Conservation (phyloP, 2,797 vertebrate species). For the Chelon auratus region DNA sequence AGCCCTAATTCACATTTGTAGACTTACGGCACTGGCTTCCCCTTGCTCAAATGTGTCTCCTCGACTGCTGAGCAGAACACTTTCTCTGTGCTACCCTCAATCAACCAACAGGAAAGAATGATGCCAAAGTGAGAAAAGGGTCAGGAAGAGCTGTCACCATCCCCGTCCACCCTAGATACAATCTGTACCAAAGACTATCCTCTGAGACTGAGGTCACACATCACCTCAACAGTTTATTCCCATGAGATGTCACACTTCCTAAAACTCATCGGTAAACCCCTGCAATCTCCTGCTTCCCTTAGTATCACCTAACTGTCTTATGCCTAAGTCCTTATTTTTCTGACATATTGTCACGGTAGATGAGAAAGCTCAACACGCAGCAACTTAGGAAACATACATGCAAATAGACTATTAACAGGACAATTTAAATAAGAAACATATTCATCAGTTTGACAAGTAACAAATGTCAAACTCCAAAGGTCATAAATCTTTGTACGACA, state of each 20-base stretch:
- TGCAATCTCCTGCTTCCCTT: conserved; percentile 32
- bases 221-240: conserved; percentile 71
- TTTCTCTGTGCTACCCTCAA: conserved; percentile 55
- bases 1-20: conserved; percentile 15
- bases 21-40: conserved; percentile 7
- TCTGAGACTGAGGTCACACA: conserved; percentile 72
- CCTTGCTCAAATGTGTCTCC: conserved; percentile 15
- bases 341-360: not conserved
- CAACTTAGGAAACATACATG: no score
- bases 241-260: conserved; percentile 72
- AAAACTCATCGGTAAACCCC: conserved; percentile 61
- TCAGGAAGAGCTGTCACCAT: conserved; percentile 75
- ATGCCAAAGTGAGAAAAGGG: conserved; percentile 72
- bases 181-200: conserved; percentile 66
- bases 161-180: conserved; percentile 65
- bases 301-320: conserved; percentile 18
- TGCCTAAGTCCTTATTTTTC: not conserved
- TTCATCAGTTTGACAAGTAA: no score
- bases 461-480: no score
- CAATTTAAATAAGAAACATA: no score
- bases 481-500: no score
- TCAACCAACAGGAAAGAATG: conserved; percentile 68
- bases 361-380: no score
- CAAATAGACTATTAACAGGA: no score
- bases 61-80: conserved; percentile 37